A percentile compares a stretch with the other conserved stretches of the same genome.
Conservation (phyloP, 1,140 invertebrate genomes). For the silkworm (Bombyx mori) region ASM3026992v2 NC_085128.1:8592001-8592500, state of each 20-base stretch:
- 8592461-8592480: constrained; percentile 76
- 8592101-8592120: constrained; percentile 40
- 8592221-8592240: constrained; percentile 52
- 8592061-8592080: constrained; percentile 57
- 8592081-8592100: constrained; percentile 49
- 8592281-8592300: constrained; percentile 60
- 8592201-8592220: constrained; percentile 40
- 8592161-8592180: constrained; percentile 31
- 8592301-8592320: constrained; percentile 48
- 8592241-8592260: constrained; percentile 62
- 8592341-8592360: constrained; percentile 49
- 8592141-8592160: constrained; percentile 36
- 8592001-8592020: too few species aligned
- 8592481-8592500: constrained; percentile 78
- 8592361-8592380: constrained; percentile 51
- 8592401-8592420: constrained; percentile 42
- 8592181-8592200: constrained; percentile 38
- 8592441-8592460: constrained; percentile 76
- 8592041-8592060: too few species aligned
- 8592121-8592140: constrained; percentile 32
- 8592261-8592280: constrained; percentile 65
- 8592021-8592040: too few species aligned
- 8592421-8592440: constrained; percentile 69
- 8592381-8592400: constrained; percentile 42
- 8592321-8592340: constrained; percentile 48